phyloP scores from a whole-genome alignment of 2,888 invertebrate genomes.

The Osmoderma eremita region DNA sequence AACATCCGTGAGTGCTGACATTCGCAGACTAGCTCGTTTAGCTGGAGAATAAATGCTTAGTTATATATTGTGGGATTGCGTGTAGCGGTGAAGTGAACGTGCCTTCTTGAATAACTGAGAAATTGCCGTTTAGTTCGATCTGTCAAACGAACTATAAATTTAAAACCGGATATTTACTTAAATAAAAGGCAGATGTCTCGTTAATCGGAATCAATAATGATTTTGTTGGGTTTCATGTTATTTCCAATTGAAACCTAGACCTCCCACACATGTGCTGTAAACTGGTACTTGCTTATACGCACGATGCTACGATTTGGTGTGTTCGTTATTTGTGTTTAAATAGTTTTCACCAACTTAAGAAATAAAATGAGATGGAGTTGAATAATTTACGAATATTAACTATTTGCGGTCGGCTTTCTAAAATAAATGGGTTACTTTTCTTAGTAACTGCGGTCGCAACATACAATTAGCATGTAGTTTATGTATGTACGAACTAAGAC shows the following conservation, averaged over 20 bases:
- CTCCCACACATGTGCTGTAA: constrained; percentile 7
- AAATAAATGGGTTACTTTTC: constrained; percentile 6
- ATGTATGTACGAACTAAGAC: not conserved
- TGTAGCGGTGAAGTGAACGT: constrained; percentile 11
- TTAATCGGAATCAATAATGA: constrained; percentile 35
- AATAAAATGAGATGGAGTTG: constrained; percentile 1
- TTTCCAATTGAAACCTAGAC: constrained; percentile 4
- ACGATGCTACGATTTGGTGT: not conserved
- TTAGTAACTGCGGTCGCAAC: not conserved
- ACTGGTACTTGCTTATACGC: not conserved
- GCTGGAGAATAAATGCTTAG: constrained; percentile 1
- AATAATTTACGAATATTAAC: constrained; percentile 21
- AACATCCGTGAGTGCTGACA: constrained; percentile 10
- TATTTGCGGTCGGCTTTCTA: constrained; percentile 16
- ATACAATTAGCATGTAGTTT: not conserved
- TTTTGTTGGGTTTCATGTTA: constrained; percentile 22
- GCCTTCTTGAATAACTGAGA: constrained; percentile 25
- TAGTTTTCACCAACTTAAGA: constrained; percentile 9
- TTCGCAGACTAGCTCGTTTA: not conserved
- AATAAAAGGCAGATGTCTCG: constrained; percentile 34
- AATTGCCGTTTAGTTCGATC: constrained; percentile 28
- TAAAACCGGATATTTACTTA: constrained; percentile 36
- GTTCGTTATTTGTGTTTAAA: constrained; percentile 13
- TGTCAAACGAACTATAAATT: constrained; percentile 30
- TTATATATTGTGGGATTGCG: constrained; percentile 10